Base-by-base conservation (phyloP, 2,113 vertebrate genomes). In the Channa maculata region DNA sequence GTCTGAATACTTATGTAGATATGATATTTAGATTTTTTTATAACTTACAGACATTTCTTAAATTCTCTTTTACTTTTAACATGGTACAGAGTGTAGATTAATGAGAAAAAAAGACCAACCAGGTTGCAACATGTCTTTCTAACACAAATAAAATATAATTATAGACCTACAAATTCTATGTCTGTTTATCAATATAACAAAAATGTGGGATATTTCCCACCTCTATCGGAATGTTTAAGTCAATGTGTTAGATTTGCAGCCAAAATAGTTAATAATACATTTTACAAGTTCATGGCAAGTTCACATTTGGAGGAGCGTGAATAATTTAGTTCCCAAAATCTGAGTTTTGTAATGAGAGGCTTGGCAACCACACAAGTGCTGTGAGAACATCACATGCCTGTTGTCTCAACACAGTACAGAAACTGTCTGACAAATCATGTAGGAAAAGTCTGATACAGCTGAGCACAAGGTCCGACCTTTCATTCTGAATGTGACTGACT, bases 381-480 rank as follows among this genome's bases (percentile, higher is more conserved):
- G 61, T 84, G 85, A 41, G 82, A 89, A 89, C 48, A 33, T 41
- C 1, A 2, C 15, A 13, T 5, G 50, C 36, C 24, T 6, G 1
- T 8, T 8, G 34, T 80, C 33, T 69, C 73, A 36, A 10, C 58
- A 49, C 12, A 55, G 33, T 6, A 75, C 46, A 53, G 65, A 82
- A 50, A 77, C 49, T 75, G 50, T 54, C 7, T 5, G 39, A 41
- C 39, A 15, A 9, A 37, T 70, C 49, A 6, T 2, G 7, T 12
- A 59, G 15, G 38, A 34, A 75, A 67, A 15, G 7, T 38, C 50
- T 77, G 44, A 69, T 44, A 49, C 72, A 6, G 41, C 5, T 11
- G 8, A 52, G 41, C 54, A 57, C 76, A 67, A 74, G 75, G 79
- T 71, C 77, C 39, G 15, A 81, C 76, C 84, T 85, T 83, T 88